These are phyloP conservation scores for Zosterops lateralis DNA, from an alignment of 2,113 vertebrate genomes.

Conservation along the genomic window DNA sequence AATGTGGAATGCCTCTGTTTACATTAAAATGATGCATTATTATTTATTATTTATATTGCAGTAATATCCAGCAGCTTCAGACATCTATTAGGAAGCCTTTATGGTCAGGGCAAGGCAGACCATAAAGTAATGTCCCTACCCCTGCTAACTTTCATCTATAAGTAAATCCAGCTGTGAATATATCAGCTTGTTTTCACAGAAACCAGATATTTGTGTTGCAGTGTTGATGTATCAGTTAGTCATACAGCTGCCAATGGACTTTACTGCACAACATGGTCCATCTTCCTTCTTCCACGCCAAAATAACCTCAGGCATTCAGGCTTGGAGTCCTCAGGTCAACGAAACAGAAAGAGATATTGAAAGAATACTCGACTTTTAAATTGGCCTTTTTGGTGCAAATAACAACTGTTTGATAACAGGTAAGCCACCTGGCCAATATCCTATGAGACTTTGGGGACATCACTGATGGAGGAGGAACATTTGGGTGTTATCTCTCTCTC, in stretches of 20 bases:
- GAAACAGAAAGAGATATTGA: background rate
- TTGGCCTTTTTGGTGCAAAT: background rate
- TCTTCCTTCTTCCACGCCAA: background rate
- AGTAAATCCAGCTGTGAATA: background rate
- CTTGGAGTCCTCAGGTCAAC: background rate
- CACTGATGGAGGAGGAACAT: background rate
- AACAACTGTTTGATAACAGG: background rate
- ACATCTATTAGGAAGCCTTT: slow-evolving; percentile 31
- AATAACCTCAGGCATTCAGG: background rate
- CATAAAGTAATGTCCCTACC: background rate
- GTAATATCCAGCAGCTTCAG: slow-evolving; percentile 11
- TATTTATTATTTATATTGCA: slow-evolving; percentile 58
- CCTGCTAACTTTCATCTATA: background rate
- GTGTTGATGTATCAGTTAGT: background rate
- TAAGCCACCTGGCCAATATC: background rate
- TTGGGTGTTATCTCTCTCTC: background rate
- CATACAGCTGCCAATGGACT: background rate
- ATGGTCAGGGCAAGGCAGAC: background rate
- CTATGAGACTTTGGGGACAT: fast-evolving
- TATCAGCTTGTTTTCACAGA: background rate
- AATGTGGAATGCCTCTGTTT: slow-evolving; percentile 35
- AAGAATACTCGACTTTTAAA: background rate
- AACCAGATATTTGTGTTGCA: background rate
- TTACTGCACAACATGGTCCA: background rate
- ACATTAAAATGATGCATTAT: slow-evolving; percentile 43